Conservation (phyloP, 2,888 invertebrate genomes). For the Teleiodes luculella region DNA sequence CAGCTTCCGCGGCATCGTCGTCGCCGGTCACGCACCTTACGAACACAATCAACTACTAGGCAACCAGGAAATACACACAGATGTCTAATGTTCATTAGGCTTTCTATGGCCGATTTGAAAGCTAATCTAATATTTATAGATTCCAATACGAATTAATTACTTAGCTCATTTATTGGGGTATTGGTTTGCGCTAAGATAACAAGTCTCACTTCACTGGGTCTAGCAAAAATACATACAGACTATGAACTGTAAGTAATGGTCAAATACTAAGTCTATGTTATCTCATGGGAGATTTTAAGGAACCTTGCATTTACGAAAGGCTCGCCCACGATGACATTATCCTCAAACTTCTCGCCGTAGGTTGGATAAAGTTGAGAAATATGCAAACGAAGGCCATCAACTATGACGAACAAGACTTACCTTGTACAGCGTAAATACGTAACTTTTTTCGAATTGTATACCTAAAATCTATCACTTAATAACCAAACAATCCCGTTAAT, state of each 20-base stretch:
- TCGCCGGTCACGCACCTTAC: constrained; percentile 8
- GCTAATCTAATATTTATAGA: constrained; percentile 5
- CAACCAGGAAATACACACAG: background rate
- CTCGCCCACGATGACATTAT: constrained; percentile 55
- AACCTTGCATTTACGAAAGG: constrained; percentile 54
- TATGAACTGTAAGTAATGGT: no score
- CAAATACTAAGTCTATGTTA: background rate
- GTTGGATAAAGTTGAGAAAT: constrained; percentile 65
- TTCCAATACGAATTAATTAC: background rate
- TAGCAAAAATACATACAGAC: background rate
- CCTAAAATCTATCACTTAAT: background rate
- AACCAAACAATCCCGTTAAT: background rate
- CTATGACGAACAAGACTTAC: constrained; percentile 42
- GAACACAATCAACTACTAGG: background rate
- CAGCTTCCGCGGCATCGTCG: constrained; percentile 89
- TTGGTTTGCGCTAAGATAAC: background rate
- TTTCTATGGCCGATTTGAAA: background rate
- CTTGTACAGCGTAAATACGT: constrained; percentile 28
- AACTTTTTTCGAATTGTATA: constrained; percentile 25
- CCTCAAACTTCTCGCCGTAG: constrained; percentile 52
- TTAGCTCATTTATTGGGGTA: background rate
- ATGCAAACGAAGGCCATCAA: constrained; percentile 68
- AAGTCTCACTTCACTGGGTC: background rate
- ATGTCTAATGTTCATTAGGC: background rate
- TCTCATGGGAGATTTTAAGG: constrained; percentile 26